These are phyloP conservation scores for Babyrousa celebensis DNA, from an alignment of 2,797 vertebrate genomes.

Conservation along the genomic window DNA sequence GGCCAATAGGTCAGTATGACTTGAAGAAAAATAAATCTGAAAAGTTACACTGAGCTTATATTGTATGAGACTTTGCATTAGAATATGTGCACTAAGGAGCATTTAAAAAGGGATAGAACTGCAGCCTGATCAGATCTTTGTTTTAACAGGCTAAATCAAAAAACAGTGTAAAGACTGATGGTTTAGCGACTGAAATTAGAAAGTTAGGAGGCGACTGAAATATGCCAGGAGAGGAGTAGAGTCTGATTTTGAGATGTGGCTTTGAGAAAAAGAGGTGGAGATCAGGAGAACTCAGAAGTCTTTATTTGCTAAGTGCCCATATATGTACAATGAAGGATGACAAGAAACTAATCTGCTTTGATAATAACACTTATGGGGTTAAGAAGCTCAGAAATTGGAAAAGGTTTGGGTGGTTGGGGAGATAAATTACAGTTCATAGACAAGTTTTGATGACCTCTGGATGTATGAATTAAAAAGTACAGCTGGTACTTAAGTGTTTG, in stretches of 20 bases:
- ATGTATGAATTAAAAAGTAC: background rate
- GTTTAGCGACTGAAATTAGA: background rate
- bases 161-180: background rate
- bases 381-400: background rate
- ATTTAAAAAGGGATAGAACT: background rate
- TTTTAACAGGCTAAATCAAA: background rate
- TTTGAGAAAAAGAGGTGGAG: background rate
- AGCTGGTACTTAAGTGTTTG: background rate
- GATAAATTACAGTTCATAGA: background rate
- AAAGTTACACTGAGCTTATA: background rate
- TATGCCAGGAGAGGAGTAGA: background rate
- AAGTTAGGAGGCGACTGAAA: background rate
- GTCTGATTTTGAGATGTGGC: background rate
- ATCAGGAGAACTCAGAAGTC: background rate
- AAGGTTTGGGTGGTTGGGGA: background rate
- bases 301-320: background rate
- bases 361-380: background rate
- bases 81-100: background rate
- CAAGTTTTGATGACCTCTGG: background rate
- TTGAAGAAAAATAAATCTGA: slow-evolving; percentile 8
- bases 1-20: background rate
- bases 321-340: background rate
- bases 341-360: background rate
- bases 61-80: background rate
- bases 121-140: background rate